A percentile compares a stretch with the other conserved stretches of the same genome.
Evolutionary conservation across 2,888 invertebrate genomes (phyloP).

Genomic region (Eupeodes luniger): DNA sequence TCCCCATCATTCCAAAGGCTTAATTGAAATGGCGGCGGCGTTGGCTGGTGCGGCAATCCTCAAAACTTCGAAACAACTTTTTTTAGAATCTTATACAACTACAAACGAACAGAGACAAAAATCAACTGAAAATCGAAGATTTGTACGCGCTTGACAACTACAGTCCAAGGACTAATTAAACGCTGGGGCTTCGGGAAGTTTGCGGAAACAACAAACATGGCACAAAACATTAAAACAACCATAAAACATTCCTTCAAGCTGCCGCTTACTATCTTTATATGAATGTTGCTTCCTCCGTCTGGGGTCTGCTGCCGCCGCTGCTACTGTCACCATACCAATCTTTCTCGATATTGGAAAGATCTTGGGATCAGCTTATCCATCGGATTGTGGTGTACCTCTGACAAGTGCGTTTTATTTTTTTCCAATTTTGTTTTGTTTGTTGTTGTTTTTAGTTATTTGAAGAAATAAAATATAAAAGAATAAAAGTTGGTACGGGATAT

Average conservation of each 20-base stretch:
- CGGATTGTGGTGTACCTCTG: slow-evolving; percentile 56
- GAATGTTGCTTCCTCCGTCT: slow-evolving; percentile 9
- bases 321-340: slow-evolving; percentile 29
- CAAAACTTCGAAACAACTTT: slow-evolving; percentile 42
- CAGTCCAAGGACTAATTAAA: slow-evolving; percentile 76
- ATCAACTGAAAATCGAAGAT: slow-evolving; percentile 55
- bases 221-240: slow-evolving; percentile 76
- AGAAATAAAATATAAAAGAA: slow-evolving; percentile 25
- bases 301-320: neutral
- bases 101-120: slow-evolving; percentile 8
- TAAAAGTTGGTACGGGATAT: slow-evolving; percentile 53
- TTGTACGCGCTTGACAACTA: slow-evolving; percentile 72
- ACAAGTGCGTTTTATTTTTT: slow-evolving; percentile 50
- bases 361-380: slow-evolving; percentile 60
- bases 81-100: neutral
- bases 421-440: slow-evolving; percentile 25
- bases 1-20: slow-evolving; percentile 44
- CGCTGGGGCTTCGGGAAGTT: slow-evolving; percentile 60
- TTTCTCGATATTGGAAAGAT: slow-evolving; percentile 26
- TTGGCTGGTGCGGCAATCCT: slow-evolving; percentile 45
- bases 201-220: slow-evolving; percentile 76
- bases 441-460: slow-evolving; percentile 7
- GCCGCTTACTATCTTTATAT: slow-evolving; percentile 22
- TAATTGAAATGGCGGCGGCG: slow-evolving; percentile 11
- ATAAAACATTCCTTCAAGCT: slow-evolving; percentile 76